phyloP scores from a whole-genome alignment of 2,113 vertebrate genomes.

The Cnemophilus loriae region DNA sequence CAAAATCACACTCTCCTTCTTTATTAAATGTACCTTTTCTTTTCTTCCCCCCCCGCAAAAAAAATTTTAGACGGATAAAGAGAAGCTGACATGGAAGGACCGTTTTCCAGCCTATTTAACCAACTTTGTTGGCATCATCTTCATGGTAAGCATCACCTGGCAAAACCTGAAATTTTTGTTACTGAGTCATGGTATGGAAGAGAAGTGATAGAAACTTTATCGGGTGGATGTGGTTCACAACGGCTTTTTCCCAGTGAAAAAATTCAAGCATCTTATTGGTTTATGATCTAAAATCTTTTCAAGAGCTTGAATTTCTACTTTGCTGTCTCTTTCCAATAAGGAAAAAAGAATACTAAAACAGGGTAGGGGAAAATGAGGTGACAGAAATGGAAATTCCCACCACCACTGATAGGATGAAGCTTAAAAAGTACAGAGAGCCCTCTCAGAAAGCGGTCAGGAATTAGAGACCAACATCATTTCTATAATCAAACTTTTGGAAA shows the following conservation, averaged over 20 bases:
- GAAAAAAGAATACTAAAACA: not conserved
- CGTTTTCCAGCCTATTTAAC: slow-evolving; percentile 89
- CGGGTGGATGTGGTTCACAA: not conserved
- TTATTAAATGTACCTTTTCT: not conserved
- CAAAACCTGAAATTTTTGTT: not conserved
- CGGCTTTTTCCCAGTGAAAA: not conserved
- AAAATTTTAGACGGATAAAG: slow-evolving; percentile 79
- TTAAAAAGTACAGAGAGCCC: not conserved
- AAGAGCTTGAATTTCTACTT: not conserved
- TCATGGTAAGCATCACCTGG: slow-evolving; percentile 82
- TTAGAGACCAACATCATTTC: not conserved
- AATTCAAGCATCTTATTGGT: not conserved
- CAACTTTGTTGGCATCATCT: slow-evolving; percentile 81
- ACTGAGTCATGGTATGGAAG: not conserved
- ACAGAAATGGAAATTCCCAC: not conserved
- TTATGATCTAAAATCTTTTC: not conserved
- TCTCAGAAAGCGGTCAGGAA: not conserved
- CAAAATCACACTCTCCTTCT: not conserved
- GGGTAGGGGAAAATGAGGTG: not conserved
- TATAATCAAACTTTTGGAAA: not conserved
- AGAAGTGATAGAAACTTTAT: not conserved
- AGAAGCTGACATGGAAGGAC: slow-evolving; percentile 93
- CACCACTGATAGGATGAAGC: not conserved
- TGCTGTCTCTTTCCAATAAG: not conserved
- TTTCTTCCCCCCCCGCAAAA: fast-evolving